Evolutionary conservation across 2,888 invertebrate species (phyloP).

Genomic region (Caenorhabditis angaria): DNA sequence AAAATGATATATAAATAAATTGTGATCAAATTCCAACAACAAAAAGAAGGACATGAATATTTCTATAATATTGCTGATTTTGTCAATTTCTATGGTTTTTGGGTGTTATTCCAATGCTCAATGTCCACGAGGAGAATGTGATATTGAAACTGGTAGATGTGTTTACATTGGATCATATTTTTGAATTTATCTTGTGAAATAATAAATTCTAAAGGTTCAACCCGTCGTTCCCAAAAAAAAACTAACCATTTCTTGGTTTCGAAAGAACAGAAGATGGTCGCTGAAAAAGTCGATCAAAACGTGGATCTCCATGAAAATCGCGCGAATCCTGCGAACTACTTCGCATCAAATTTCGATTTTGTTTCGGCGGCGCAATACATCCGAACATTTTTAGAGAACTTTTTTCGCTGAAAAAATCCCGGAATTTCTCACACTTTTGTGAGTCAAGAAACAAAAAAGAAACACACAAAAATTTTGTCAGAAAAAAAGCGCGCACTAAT

Average conservation of each 20-base stretch:
- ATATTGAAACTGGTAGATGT: background rate
- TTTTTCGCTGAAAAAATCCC: too few species aligned
- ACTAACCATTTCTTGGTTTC: background rate
- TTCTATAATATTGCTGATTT: too few species aligned
- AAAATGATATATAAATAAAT: too few species aligned
- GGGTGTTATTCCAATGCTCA: too few species aligned
- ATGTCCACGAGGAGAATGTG: too few species aligned
- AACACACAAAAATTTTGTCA: too few species aligned
- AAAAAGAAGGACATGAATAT: too few species aligned
- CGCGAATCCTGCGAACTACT: conserved; percentile 41
- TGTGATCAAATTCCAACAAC: too few species aligned
- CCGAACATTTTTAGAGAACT: conserved; percentile 41
- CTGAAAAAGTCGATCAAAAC: conserved; percentile 15
- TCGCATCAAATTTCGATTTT: conserved; percentile 31
- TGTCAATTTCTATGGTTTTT: too few species aligned
- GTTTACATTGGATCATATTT: background rate
- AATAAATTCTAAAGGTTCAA: background rate
- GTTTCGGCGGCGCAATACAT: conserved; percentile 37
- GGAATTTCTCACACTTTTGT: too few species aligned
- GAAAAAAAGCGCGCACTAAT: too few species aligned
- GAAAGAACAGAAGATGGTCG: conserved; percentile 8
- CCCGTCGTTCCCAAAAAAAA: background rate
- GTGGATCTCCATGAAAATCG: conserved; percentile 41
- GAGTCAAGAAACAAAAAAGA: too few species aligned
- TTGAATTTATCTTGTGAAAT: background rate